Percentiles rank a stretch among this genome's conserved stretches.
phyloP scores from a whole-genome alignment of 2,888 invertebrate genomes.

The Limnephilus auricula region DNA sequence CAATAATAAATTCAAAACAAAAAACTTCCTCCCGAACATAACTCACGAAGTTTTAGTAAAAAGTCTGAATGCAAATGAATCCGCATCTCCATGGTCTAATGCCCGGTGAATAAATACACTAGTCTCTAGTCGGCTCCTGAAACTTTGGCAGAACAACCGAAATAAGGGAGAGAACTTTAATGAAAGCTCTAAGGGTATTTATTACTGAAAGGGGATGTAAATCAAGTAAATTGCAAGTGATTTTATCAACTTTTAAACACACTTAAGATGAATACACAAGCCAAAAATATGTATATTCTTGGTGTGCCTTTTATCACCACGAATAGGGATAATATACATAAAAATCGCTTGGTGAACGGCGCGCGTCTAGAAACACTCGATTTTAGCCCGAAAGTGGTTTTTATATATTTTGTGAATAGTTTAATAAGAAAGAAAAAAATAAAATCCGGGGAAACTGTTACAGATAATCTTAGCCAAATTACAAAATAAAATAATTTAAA shows the following conservation, averaged over 20 bases:
- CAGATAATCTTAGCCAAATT: no score
- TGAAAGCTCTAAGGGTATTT: constrained; percentile 27
- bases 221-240: constrained; percentile 11
- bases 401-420: no score
- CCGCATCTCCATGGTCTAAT: constrained; percentile 53
- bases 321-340: no score
- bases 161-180: constrained; percentile 36
- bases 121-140: constrained; percentile 15
- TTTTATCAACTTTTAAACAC: background rate
- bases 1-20: constrained; percentile 51
- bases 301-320: no score
- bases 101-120: constrained; percentile 48
- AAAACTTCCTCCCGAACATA: constrained; percentile 50
- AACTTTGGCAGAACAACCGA: constrained; percentile 13
- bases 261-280: background rate
- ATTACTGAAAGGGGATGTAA: constrained; percentile 11
- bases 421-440: no score
- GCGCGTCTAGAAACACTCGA: no score
- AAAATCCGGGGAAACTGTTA: no score
- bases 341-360: no score
- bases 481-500: no score
- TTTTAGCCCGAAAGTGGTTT: no score
- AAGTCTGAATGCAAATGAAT: constrained; percentile 60
- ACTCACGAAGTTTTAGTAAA: constrained; percentile 53
- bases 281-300: no score